A percentile compares a stretch with the other conserved stretches of the same genome.
Conservation (phyloP, 2,888 invertebrate genomes). For the Helleia helle region DNA sequence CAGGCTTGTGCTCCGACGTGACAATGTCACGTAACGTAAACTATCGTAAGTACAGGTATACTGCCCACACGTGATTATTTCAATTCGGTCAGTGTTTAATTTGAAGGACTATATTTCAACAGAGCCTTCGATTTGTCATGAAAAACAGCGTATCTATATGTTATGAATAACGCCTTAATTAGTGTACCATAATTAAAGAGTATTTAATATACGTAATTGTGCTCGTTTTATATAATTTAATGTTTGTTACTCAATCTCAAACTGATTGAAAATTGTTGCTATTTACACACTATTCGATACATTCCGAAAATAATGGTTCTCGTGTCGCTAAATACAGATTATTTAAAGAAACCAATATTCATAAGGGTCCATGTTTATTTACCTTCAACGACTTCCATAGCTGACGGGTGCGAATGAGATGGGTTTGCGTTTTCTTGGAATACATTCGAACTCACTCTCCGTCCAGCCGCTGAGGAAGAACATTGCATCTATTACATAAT, state of each 20-base stretch:
- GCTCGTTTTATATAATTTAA: too few species aligned
- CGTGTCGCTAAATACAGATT: too few species aligned
- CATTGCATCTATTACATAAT: conserved; percentile 6
- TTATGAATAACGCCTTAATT: conserved; percentile 2
- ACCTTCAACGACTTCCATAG: conserved; percentile 8
- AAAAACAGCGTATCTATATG: conserved; percentile 12
- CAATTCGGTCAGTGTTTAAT: neutral
- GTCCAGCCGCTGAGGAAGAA: conserved; percentile 3
- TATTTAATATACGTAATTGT: too few species aligned
- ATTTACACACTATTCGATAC: too few species aligned
- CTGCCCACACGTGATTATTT: conserved; percentile 34
- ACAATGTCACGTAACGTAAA: conserved; percentile 54
- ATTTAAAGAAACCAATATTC: too few species aligned
- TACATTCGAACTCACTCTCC: conserved; percentile 8
- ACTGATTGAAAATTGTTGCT: too few species aligned
- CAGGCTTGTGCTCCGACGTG: conserved; percentile 40
- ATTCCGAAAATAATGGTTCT: too few species aligned
- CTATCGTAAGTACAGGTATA: conserved; percentile 35
- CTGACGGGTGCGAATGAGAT: conserved; percentile 1
- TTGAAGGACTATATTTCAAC: conserved; percentile 5
- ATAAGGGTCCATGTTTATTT: neutral
- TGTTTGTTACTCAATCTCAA: too few species aligned
- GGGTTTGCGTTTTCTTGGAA: conserved; percentile 5
- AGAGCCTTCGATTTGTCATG: neutral
- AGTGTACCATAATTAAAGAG: too few species aligned